Base-by-base conservation (phyloP, 2,888 invertebrate species). In the Hyles lineata region DNA sequence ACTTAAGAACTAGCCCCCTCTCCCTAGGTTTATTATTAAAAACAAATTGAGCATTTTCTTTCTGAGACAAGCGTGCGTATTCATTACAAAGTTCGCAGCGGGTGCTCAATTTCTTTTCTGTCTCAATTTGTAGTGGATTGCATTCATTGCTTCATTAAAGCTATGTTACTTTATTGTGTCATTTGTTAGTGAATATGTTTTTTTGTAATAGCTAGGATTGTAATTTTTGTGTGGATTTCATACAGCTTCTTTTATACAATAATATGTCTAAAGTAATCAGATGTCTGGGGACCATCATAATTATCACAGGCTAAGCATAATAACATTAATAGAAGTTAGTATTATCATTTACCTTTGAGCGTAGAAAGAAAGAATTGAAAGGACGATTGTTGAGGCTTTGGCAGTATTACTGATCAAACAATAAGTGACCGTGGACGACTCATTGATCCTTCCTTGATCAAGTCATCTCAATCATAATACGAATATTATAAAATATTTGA, bases 71-170 rank as follows among this genome's bases (percentile, higher is more conserved):
- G 43, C 17, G 72, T 76, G 74, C 71, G 72, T 75, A 72, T 75
- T 78, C 76, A 78, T 76, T 78, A 75, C 73, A 71, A 74, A 76
- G 76, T 78, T 74, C 73, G 50, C 63, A 60, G 73, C 67, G 72
- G 72, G 52, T 3, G 63, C 72, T 59, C 58, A 58, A 55, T 72
- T 75, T 70, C 63, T 72, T 75, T 70, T 70, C 73, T 71, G 62
- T 70, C 58, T 58, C 58, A 50, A 55, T 72, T 72, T 73, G 58
- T 70, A 72, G 55, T 55, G 21, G 55, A 52, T 63, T 72, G 11
- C n/a, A n/a, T 62, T 32, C 32, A 63, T 63, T 60, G 32, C 19
- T 35, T 63, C 63, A 63, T 63, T 63, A 62, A 21, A 29, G 23
- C n/a, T 17, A n/a, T 3, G n/a, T 55, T 17, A n/a, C 6, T 55